Conservation (phyloP, 2,797 vertebrate genomes). For the Hydrophis major region DNA sequence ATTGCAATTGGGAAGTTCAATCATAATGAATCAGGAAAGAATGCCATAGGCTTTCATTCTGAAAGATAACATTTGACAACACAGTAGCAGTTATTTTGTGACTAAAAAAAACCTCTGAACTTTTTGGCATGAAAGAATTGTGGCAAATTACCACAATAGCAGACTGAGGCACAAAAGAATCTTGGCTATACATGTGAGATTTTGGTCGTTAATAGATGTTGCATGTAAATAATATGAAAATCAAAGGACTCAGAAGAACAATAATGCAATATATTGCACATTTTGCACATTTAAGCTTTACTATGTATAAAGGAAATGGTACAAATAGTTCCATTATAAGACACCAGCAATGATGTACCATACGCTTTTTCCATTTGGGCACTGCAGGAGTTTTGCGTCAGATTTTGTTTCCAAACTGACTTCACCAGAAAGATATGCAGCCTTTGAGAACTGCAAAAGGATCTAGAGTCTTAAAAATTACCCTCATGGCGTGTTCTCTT, state of each 20-base stretch:
- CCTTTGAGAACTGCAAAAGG: neutral
- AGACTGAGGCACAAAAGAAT: neutral
- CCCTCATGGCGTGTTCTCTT: neutral
- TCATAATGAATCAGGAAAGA: neutral
- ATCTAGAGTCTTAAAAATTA: neutral
- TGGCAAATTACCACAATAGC: neutral
- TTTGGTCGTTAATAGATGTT: slow-evolving; percentile 29
- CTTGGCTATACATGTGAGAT: slow-evolving; percentile 4
- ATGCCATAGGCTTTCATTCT: neutral
- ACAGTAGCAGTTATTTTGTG: neutral
- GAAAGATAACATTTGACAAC: neutral
- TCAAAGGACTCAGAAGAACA: neutral
- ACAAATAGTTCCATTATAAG: neutral
- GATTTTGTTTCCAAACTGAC: slow-evolving; percentile 15
- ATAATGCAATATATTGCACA: neutral
- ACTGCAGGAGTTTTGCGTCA: neutral
- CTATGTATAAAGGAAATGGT: slow-evolving; percentile 7
- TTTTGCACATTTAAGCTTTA: neutral
- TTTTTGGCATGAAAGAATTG: neutral
- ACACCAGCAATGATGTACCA: neutral
- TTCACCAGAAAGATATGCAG: neutral
- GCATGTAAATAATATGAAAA: neutral
- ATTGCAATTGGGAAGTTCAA: neutral
- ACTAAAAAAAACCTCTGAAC: neutral
- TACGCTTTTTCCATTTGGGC: neutral